Evolutionary conservation across 35 echinoderm and acorn worm species (phyloP), one percentile per base, ranked within the genome.

Genomic region (Stichopus chloronotus): DNA sequence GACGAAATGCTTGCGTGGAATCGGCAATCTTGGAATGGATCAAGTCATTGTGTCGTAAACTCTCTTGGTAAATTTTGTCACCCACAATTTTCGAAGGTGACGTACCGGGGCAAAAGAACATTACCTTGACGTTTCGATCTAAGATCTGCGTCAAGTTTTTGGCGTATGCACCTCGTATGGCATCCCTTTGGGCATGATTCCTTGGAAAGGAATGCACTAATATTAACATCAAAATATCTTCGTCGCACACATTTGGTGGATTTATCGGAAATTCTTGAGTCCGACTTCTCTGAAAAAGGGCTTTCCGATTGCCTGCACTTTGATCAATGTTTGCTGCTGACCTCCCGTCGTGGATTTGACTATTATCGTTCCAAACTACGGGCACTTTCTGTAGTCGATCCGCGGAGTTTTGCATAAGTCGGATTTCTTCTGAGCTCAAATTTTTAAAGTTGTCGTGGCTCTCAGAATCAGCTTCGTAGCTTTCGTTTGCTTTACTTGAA

Each of bases 11-110:
- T 78, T 72, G 78, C 78, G 86, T 58, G 53, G 95, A 90, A 83
- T 97, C 95, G 13, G 82, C 86, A 10, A 88, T 79, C 12, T 72
- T 79, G 54, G 94, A 92, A 79, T 94, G 93, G 5, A 95, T 79
- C 16, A 97, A 22, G 52, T 95, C 96, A 78, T 90, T 57, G 72
- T 91, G 74, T 58, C 58, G 65, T 7, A 81, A 81, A 57, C 56
- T 80, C 82, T 95, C 96, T 14, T 22, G 43, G n/a, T 88, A 20
- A 22, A 97, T 54, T 4, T 72, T 72, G 19, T 79, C 52, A 8
- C 14, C 52, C 25, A 95, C 59, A 0, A 72, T 20, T 10, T 79
- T 91, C 5, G 90, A 77, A 9, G 90, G 90, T 7, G 69, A 78
- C 14, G 55, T 91, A 58, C 90, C 90, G 4, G 90, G 90, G 19